Evolutionary conservation across 1,140 invertebrate species (phyloP), one percentile per base, ranked within the genome.

Genomic region (Eciton burchellii): DNA sequence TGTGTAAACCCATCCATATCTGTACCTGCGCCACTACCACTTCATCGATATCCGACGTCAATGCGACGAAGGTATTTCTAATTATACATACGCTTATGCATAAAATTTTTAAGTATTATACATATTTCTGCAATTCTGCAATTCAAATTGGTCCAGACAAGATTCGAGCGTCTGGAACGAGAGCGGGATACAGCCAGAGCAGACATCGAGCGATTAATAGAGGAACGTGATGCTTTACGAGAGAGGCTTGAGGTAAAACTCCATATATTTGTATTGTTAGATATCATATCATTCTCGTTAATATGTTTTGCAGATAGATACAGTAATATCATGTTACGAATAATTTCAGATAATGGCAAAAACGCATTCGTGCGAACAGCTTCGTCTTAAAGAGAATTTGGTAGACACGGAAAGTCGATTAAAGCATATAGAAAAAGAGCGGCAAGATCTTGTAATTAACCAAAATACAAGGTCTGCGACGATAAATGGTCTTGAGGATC

Each of bases 171-270:
- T 45, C 83, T 94, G 29, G 94, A 95, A 90, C 92, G 93, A 47
- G 95, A 95, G 87, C 90, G 94, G 72, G 94, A 95, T 83, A 86
- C 93, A 41, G 94, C 95, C 24, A 91, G 92, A 81, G 92, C 90
- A n/a, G 95, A 96, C 82, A 90, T 95, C 21, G 91, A 94, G 73
- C 91, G 94, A 77, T 84, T 95, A 41, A 94, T 95, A 81, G 92
- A 95, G 84, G 95, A 96, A 91, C 91, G 94, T 62, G 93, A 95
- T 86, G 91, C 93, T n/a, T 89, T 95, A 9, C 92, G 93, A 5
- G 92, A 94, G 79, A 93, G 93, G 89, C 89, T 95, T 12, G 94
- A 95, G 93, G 94, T 95, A 93, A 89, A 29, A 74, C 2, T 1
- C 56, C 0, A 3, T 62, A 8, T 21, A 66, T 66, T 49, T 24